A percentile compares a stretch with the other conserved stretches of the same genome.
phyloP scores from a whole-genome alignment of 2,113 vertebrate species.

The Macquaria ambigua region DNA sequence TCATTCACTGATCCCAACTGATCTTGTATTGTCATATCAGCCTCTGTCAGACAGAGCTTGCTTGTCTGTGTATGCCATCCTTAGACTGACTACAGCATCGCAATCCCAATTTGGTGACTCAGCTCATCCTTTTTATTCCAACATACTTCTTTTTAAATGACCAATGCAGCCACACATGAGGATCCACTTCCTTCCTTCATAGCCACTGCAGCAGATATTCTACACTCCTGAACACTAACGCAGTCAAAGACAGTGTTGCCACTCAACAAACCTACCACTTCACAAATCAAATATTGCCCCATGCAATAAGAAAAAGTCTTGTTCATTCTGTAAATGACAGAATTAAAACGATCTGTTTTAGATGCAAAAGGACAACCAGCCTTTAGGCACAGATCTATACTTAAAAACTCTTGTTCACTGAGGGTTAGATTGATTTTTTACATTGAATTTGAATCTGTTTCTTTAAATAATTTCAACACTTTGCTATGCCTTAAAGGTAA shows the following conservation, averaged over 20 bases:
- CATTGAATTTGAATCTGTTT: neutral
- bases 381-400: neutral
- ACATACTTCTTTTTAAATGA: constrained; percentile 33
- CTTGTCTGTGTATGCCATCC: constrained; percentile 24
- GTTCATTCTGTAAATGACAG: neutral
- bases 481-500: neutral
- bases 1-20: constrained; percentile 4
- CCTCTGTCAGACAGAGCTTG: constrained; percentile 32
- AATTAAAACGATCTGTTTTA: neutral
- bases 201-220: constrained; percentile 12
- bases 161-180: constrained; percentile 23
- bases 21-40: constrained; percentile 43
- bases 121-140: constrained; percentile 38
- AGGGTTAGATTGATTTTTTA: neutral
- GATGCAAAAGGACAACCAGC: neutral
- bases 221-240: neutral
- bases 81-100: constrained; percentile 43
- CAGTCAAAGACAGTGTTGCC: neutral
- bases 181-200: neutral
- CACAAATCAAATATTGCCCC: neutral
- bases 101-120: constrained; percentile 52
- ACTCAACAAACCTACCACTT: neutral
- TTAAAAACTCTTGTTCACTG: neutral
- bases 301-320: neutral
- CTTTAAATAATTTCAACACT: neutral